These are phyloP conservation scores for Gobiocypris rarus DNA, from an alignment of 2,113 vertebrate species.

Conservation along the genomic window DNA sequence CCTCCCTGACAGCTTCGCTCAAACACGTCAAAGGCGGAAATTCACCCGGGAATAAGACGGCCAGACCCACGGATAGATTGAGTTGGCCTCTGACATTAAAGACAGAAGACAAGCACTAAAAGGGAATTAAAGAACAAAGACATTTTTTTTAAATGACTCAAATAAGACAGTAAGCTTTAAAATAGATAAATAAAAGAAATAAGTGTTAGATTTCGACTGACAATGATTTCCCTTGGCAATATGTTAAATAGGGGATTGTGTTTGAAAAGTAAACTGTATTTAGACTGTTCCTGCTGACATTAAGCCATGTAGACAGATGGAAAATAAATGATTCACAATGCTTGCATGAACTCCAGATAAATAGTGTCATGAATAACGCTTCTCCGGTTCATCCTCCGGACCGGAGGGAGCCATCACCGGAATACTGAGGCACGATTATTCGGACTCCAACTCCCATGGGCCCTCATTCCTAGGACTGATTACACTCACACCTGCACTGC, in stretches of 20 bases:
- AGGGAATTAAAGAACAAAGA: slow-evolving; percentile 46
- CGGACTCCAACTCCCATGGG: too few relatives aligned
- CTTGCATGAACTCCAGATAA: neutral
- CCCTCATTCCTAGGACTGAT: too few relatives aligned
- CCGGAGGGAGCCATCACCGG: too few relatives aligned
- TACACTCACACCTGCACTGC: too few relatives aligned
- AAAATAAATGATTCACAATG: neutral
- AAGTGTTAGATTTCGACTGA: neutral
- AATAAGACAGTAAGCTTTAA: neutral
- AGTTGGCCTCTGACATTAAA: slow-evolving; percentile 48
- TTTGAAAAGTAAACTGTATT: neutral
- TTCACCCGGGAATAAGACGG: slow-evolving; percentile 54
- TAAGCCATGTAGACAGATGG: neutral
- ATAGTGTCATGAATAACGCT: too few relatives aligned
- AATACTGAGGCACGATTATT: too few relatives aligned
- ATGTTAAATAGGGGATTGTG: neutral
- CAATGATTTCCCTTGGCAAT: neutral
- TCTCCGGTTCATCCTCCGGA: too few relatives aligned
- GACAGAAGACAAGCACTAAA: slow-evolving; percentile 50
- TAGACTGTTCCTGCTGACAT: neutral
- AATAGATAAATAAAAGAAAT: neutral
- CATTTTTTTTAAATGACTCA: neutral
- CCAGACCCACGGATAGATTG: slow-evolving; percentile 58
- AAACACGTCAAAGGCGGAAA: slow-evolving; percentile 61
- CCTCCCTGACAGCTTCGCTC: slow-evolving; percentile 71